Conservation (phyloP, 2,113 vertebrate genomes). For the human region GRCh38 chr2:235022501-235023000, state of each 20-base stretch:
- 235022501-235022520: too few relatives aligned
- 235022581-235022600: too few relatives aligned
- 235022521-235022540: neutral
- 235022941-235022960: too few relatives aligned
- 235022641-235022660: neutral
- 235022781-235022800: neutral
- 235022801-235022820: fast-evolving
- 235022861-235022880: fast-evolving
- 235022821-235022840: fast-evolving
- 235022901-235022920: fast-evolving
- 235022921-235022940: neutral
- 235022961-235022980: fast-evolving
- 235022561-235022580: neutral
- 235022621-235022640: fast-evolving
- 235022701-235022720: neutral
- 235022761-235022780: neutral
- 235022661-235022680: fast-evolving
- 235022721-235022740: neutral
- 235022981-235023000: neutral
- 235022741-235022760: fast-evolving
- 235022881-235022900: fast-evolving
- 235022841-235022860: fast-evolving
- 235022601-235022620: fast-evolving
- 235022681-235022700: fast-evolving
- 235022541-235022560: neutral